Percentiles rank a stretch among this genome's conserved stretches.
These are phyloP conservation scores for Gymnosoma rotundatum DNA, from an alignment of 2,888 invertebrate genomes.

Conservation along the genomic window DNA sequence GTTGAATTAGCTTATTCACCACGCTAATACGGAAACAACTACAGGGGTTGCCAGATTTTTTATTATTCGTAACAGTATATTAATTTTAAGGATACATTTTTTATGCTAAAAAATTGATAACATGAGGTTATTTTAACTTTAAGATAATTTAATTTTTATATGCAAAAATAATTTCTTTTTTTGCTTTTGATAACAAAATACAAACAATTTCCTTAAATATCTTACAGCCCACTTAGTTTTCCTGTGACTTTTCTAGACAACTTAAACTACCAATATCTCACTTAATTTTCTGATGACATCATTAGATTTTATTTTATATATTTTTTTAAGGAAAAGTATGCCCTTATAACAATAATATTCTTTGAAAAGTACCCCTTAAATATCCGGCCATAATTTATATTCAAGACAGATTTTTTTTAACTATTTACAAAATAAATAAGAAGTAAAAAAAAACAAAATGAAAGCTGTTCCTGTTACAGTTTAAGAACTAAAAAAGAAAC, in stretches of 20 bases:
- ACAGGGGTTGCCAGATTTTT: too few relatives aligned
- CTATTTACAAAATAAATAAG: constrained; percentile 16
- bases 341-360: background rate
- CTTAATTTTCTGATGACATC: constrained; percentile 34
- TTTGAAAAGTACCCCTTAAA: constrained; percentile 29
- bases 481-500: background rate
- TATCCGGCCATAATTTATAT: constrained; percentile 58
- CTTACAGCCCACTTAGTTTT: background rate
- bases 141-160: too few relatives aligned
- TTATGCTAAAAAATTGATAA: background rate
- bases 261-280: background rate
- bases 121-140: background rate
- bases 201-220: background rate
- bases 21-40: too few relatives aligned
- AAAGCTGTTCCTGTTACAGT: constrained; percentile 22
- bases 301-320: constrained; percentile 22
- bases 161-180: background rate
- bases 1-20: too few relatives aligned
- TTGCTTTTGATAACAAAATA: background rate
- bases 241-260: background rate
- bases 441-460: background rate
- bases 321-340: background rate
- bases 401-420: constrained; percentile 27
- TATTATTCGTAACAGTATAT: too few relatives aligned
- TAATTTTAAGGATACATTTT: background rate